phyloP scores from a whole-genome alignment of 2,888 invertebrate species.

The Poecilus cupreus region DNA sequence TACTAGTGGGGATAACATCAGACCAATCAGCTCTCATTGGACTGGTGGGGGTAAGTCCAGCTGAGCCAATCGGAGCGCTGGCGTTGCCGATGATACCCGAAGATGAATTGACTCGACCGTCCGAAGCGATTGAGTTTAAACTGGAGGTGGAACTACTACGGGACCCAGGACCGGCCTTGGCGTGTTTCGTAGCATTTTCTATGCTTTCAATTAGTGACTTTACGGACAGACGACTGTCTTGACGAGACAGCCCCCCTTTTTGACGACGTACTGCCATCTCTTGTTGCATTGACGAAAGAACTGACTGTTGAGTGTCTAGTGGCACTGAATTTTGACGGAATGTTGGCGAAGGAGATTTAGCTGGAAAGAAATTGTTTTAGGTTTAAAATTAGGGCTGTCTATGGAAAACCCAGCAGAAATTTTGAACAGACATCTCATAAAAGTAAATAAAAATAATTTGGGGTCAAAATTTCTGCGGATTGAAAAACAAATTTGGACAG shows the following conservation, averaged over 20 bases:
- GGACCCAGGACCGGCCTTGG: conserved; percentile 74
- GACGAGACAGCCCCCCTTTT: conserved; percentile 76
- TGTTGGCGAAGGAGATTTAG: conserved; percentile 67
- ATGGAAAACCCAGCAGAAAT: no score
- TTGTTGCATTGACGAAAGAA: conserved; percentile 75
- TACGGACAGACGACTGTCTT: conserved; percentile 89
- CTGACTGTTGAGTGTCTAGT: conserved; percentile 74
- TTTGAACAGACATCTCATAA: no score
- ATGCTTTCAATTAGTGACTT: conserved; percentile 94
- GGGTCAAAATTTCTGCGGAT: no score
- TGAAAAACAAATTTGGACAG: no score
- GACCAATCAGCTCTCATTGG: conserved; percentile 46
- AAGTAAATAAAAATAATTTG: no score
- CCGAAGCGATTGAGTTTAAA: conserved; percentile 76
- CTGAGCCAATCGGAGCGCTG: neutral
- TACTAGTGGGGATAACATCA: conserved; percentile 62
- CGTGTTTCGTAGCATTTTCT: conserved; percentile 87
- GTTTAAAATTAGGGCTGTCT: no score
- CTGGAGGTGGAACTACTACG: conserved; percentile 81
- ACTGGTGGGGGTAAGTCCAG: conserved; percentile 31
- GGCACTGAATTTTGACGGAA: conserved; percentile 70
- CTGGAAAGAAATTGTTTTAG: conserved; percentile 64
- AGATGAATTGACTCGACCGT: conserved; percentile 65
- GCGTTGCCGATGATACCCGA: neutral
- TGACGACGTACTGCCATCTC: conserved; percentile 77